Percentiles rank a stretch among this genome's conserved stretches.
phyloP scores from a whole-genome alignment of 2,888 invertebrate species.

The Merodon equestris region DNA sequence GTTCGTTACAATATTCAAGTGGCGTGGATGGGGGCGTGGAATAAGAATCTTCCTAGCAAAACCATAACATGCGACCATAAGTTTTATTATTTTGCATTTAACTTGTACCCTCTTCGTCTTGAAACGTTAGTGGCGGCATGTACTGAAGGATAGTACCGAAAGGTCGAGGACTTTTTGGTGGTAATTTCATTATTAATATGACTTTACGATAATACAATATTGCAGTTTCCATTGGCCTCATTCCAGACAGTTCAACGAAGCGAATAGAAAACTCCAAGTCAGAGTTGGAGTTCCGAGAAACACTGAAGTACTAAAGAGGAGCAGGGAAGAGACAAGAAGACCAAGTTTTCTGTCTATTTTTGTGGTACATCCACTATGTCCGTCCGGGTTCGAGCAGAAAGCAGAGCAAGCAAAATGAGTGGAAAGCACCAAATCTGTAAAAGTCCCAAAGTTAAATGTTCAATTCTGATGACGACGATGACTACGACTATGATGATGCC shows the following conservation, averaged over 20 bases:
- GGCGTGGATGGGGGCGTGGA: conserved; percentile 2
- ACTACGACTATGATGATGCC: conserved; percentile 19
- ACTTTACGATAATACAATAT: conserved; percentile 66
- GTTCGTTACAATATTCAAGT: conserved; percentile 34
- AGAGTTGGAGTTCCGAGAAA: too few relatives aligned
- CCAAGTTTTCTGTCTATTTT: conserved; percentile 32
- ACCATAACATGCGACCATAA: conserved; percentile 33
- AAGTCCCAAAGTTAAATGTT: conserved; percentile 61
- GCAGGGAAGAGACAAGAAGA: neutral
- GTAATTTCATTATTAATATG: conserved; percentile 66
- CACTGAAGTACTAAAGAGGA: too few relatives aligned
- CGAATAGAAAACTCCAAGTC: neutral
- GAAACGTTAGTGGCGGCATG: too few relatives aligned
- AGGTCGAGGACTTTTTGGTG: conserved; percentile 34
- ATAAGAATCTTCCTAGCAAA: too few relatives aligned
- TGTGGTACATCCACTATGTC: conserved; percentile 29
- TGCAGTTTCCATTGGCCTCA: conserved; percentile 31
- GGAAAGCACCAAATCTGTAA: conserved; percentile 46
- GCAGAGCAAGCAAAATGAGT: neutral
- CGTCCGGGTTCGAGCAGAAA: too few relatives aligned
- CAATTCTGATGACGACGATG: conserved; percentile 52
- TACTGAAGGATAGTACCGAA: conserved; percentile 11
- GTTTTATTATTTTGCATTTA: conserved; percentile 63
- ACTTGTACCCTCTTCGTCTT: neutral
- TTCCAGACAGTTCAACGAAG: neutral